Base-by-base conservation (phyloP, 2,113 vertebrate genomes). In the Phasianus colchicus region DNA sequence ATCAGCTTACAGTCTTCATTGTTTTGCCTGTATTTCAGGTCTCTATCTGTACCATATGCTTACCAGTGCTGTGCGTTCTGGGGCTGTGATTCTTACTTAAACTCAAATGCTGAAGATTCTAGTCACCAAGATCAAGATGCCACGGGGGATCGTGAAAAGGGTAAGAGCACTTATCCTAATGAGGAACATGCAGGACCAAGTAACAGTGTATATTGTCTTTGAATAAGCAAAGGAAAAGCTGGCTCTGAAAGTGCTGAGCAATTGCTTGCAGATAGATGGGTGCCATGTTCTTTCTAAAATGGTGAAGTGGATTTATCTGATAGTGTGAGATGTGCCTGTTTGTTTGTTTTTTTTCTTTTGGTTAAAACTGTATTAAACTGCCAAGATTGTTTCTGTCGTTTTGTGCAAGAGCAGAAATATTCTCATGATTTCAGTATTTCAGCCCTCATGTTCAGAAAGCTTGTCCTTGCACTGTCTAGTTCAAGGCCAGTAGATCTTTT, bases 41-140 rank as follows among this genome's bases (percentile, higher is more conserved):
- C 99, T 34, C 98, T 99, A 81, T 99, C 99, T 48, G 98, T 99
- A 50, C 99, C 99, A 0, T 99, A 99, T 34, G 99, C 99, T 66
- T 99, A 99, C 96, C 99, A 99, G 95, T 99, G 99, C 97, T 99
- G 99, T 96, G 98, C 99, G 1, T 99, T 99, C 92, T 98, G 98
- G 90, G 98, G 98, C 11, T 99, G 99, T 95, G 98, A 99, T 90
- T 98, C 98, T 50, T 96, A 97, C 2, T 84, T 93, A 29, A 98
- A 97, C 88, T 96, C 98, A 11, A 97, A 98, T 21, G 95, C 97
- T 50, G 98, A 98, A 55, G 98, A 97, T 65, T 96, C 97, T 54
- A 82, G 82, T 55, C 98, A 97, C 86, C 98, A 98, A 94, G 97
- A 97, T 65, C 91, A 97, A 89, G 98, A 98, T 97, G 90, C 82